phyloP scores from a whole-genome alignment of 2,888 invertebrate species.

The Sinodicranocentrus sp. region DNA sequence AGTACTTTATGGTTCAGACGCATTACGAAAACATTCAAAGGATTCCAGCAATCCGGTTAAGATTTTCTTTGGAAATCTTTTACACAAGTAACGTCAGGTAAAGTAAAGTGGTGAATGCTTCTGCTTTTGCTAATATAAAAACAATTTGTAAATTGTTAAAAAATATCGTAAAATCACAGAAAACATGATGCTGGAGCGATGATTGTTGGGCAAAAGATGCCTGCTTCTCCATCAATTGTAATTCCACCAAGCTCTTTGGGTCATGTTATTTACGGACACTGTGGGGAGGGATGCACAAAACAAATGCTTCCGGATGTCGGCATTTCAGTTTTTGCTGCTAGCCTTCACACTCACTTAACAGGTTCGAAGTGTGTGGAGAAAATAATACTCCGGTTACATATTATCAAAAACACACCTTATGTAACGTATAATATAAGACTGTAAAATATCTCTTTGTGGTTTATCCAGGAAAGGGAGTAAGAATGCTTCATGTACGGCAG shows the following conservation, averaged over 20 bases:
- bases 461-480: background rate
- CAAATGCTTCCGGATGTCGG: conserved; percentile 44
- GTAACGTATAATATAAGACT: background rate
- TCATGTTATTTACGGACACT: conserved; percentile 53
- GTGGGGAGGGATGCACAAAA: conserved; percentile 49
- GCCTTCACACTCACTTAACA: conserved; percentile 4
- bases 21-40: conserved; percentile 57
- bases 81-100: background rate
- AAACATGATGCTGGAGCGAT: conserved; percentile 21
- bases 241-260: background rate
- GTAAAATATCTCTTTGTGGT: background rate
- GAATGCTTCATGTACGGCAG: background rate
- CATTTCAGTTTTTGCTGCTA: background rate
- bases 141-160: background rate
- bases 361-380: background rate
- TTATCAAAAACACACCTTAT: background rate
- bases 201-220: background rate
- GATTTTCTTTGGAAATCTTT: background rate
- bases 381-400: background rate
- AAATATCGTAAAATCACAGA: background rate
- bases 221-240: conserved; percentile 6
- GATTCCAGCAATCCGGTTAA: background rate
- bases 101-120: background rate
- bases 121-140: background rate
- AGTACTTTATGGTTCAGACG: conserved; percentile 54